Conservation (phyloP, 2,797 vertebrate genomes). For the Chaetodon trifasciatus region DNA sequence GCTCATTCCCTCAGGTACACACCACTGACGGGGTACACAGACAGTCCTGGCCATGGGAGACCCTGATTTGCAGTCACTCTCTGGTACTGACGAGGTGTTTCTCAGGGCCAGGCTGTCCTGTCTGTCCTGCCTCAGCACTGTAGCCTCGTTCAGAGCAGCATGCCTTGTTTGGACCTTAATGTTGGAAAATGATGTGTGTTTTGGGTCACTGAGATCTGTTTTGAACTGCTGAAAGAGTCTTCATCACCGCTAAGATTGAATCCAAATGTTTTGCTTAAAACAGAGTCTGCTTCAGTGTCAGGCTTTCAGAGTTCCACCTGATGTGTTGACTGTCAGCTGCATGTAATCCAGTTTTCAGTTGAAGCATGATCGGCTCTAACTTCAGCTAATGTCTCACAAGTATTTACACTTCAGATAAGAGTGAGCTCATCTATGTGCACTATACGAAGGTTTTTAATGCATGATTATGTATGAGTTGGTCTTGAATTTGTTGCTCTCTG, state of each 20-base stretch:
- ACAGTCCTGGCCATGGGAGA: constrained; percentile 74
- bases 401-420: constrained; percentile 41
- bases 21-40: constrained; percentile 67
- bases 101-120: constrained; percentile 74
- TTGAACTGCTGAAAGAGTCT: constrained; percentile 5
- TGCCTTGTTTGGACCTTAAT: constrained; percentile 56
- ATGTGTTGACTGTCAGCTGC: constrained; percentile 53
- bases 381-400: constrained; percentile 34
- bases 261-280: constrained; percentile 1
- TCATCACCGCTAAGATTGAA: not conserved
- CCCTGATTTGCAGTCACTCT: constrained; percentile 24
- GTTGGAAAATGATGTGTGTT: constrained; percentile 15
- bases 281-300: constrained; percentile 8
- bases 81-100: constrained; percentile 43
- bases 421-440: constrained; percentile 26
- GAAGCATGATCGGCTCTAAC: constrained; percentile 56
- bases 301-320: not conserved
- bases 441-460: constrained; percentile 62
- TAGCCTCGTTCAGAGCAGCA: constrained; percentile 72
- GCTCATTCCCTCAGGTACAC: constrained; percentile 77
- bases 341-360: constrained; percentile 46
- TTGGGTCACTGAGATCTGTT: constrained; percentile 34
- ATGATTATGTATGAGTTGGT: constrained; percentile 50
- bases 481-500: constrained; percentile 33
- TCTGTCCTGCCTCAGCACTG: constrained; percentile 70